These are phyloP conservation scores for Crotalus helleri DNA, from an alignment of 2,113 vertebrate genomes.

Conservation along the genomic window DNA sequence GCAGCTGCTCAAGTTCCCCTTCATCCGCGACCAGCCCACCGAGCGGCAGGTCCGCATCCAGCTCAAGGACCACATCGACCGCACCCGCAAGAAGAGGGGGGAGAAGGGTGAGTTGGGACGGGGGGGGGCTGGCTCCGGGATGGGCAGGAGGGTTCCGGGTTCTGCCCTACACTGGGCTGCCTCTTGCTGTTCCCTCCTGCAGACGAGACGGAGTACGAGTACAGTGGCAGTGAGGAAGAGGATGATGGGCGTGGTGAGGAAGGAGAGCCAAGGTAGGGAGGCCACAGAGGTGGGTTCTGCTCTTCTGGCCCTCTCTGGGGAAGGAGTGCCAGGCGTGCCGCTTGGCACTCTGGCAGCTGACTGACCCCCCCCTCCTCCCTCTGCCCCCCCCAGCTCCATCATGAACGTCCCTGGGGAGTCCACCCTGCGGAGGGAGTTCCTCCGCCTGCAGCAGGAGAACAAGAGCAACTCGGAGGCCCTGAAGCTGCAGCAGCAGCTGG, in stretches of 20 bases:
- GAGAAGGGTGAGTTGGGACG: slow-evolving; percentile 78
- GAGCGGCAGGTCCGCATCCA: slow-evolving; percentile 93
- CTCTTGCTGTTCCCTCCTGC: background rate
- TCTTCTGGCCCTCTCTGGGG: too few relatives aligned
- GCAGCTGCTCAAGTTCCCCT: slow-evolving; percentile 88
- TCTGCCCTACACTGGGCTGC: fast-evolving
- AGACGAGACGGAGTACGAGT: slow-evolving; percentile 93
- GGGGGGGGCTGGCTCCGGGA: background rate
- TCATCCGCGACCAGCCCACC: slow-evolving; percentile 90
- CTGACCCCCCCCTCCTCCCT: too few relatives aligned
- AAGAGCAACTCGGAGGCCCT: slow-evolving; percentile 85
- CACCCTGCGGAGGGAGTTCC: slow-evolving; percentile 85
- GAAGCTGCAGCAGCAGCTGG: slow-evolving; percentile 82
- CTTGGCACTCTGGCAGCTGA: too few relatives aligned
- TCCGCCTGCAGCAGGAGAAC: slow-evolving; percentile 90
- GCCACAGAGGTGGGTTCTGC: background rate
- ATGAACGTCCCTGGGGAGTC: slow-evolving; percentile 91
- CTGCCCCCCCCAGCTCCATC: slow-evolving; percentile 86
- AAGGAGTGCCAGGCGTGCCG: background rate
- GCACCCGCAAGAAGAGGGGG: slow-evolving; percentile 87
- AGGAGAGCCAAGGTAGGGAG: slow-evolving; percentile 82
- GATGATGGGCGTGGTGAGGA: slow-evolving; percentile 88
- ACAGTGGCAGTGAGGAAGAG: slow-evolving; percentile 90
- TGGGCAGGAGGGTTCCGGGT: too few relatives aligned
- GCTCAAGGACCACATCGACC: slow-evolving; percentile 91